Percentiles rank a stretch among this genome's conserved stretches.
These are phyloP conservation scores for Procambarus clarkii DNA, from an alignment of 1,140 invertebrate genomes.

Conservation along the genomic window DNA sequence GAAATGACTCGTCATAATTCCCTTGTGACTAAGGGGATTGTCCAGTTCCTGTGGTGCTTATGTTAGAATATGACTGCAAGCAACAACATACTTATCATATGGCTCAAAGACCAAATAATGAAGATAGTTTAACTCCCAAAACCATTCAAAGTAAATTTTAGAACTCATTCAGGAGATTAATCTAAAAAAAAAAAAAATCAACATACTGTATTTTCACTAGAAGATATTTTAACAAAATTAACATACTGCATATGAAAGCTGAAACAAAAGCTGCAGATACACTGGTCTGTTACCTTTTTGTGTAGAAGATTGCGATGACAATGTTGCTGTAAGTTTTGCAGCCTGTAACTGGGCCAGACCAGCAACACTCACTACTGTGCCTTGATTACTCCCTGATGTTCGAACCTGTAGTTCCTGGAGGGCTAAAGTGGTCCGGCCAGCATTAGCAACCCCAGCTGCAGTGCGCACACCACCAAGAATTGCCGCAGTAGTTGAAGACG, in stretches of 20 bases:
- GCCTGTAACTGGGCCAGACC: constrained; percentile 75
- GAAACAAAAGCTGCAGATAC: background rate
- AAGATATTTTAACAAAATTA: no score
- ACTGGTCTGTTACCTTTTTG: constrained; percentile 59
- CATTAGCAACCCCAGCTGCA: constrained; percentile 36
- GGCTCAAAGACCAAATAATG: background rate
- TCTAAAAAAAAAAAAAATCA: no score
- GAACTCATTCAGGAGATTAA: no score
- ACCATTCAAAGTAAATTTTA: no score
- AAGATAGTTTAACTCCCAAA: background rate
- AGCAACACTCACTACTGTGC: constrained; percentile 75
- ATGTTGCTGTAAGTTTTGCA: constrained; percentile 73
- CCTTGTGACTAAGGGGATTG: no score
- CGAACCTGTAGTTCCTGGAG: constrained; percentile 63
- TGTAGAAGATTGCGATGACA: constrained; percentile 47
- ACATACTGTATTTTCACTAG: no score
- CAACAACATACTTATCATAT: no score
- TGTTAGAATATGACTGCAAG: no score
- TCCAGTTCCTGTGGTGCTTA: background rate
- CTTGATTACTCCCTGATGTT: constrained; percentile 66
- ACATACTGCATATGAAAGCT: background rate
- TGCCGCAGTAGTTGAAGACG: constrained; percentile 47
- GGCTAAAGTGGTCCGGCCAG: constrained; percentile 60
- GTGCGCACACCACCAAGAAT: constrained; percentile 56
- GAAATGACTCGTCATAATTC: no score